Base-by-base conservation (phyloP, 2,797 vertebrate genomes). In the Bovichtus diacanthus region DNA sequence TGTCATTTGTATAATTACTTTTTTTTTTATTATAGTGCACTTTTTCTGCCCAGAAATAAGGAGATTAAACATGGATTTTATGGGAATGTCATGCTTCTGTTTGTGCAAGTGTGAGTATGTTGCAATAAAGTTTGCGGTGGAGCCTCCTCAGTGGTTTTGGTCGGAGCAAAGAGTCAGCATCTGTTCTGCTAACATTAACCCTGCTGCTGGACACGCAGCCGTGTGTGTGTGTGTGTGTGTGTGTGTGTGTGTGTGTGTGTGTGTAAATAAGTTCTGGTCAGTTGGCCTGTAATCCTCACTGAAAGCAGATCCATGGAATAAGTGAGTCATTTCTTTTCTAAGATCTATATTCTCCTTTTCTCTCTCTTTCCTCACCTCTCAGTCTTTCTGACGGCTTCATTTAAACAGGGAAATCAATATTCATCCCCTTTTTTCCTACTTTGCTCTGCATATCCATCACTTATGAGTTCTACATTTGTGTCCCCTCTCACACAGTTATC, bases 301-400 rank as follows among this genome's bases (percentile, higher is more conserved):
- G 62, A 78, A 78, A 81, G 72, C 68, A 76, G 73, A 80, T 78
- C 58, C 63, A 41, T 51, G 68, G 82, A 90, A 64, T 67, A 59
- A 90, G 73, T 89, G 84, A 91, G 78, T 90, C 81, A 89, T 87
- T 89, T 89, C 67, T 90, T 87, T 87, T 80, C 89, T 76, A 74
- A 83, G 78, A 62, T 83, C 63, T 81, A 66, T 81, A 70, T 88
- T 68, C 49, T 16, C 10, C 36, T 43, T 51, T 41, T 70, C 36
- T 23, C 69, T 60, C 55, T 70, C 38, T 65, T 63, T 77, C 59
- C 80, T 69, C 70, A 27, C 76, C 66, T 72, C 70, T 74, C 54
- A 54, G n/a, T 81, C 71, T 76, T 79, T 82, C 71, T 50, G 49
- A 80, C 80, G 83, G 88, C 62, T 88, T 87, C 46, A 74, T 90